A percentile compares a stretch with the other conserved stretches of the same genome.
Conservation (phyloP, 2,888 invertebrate species). For the Thecocarcelia acutangulata region DNA sequence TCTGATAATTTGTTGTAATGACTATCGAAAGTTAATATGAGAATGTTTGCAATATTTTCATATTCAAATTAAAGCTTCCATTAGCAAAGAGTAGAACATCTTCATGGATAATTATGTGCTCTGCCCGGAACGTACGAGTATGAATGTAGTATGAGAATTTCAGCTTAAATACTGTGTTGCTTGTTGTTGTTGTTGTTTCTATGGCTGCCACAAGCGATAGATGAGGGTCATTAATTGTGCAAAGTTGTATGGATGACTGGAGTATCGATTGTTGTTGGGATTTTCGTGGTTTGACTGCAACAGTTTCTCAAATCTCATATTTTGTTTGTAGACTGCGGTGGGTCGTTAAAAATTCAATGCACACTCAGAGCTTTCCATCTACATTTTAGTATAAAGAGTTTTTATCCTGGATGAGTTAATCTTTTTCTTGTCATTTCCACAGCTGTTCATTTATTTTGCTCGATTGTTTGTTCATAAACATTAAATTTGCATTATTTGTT, state of each 20-base stretch:
- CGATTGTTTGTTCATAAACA: slow-evolving; percentile 12
- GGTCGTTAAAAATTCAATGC: slow-evolving; percentile 47
- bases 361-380: neutral
- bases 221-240: slow-evolving; percentile 60
- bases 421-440: slow-evolving; percentile 19
- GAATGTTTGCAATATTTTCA: slow-evolving; percentile 4
- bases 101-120: slow-evolving; percentile 30
- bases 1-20: slow-evolving; percentile 45
- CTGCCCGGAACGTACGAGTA: neutral
- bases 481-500: slow-evolving; percentile 28
- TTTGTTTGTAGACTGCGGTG: slow-evolving; percentile 33
- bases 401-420: slow-evolving; percentile 38
- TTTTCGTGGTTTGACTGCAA: slow-evolving; percentile 49
- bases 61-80: slow-evolving; percentile 30
- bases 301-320: slow-evolving; percentile 43
- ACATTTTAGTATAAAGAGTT: neutral
- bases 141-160: neutral
- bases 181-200: neutral
- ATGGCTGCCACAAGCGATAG: slow-evolving; percentile 48
- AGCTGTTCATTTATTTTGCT: slow-evolving; percentile 25
- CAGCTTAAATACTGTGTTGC: neutral
- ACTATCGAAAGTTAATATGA: neutral
- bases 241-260: slow-evolving; percentile 45
- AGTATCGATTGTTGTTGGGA: slow-evolving; percentile 40
- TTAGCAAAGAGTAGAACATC: slow-evolving; percentile 21